These are phyloP conservation scores for Xenus cinereus DNA, from an alignment of 2,113 vertebrate genomes.

Conservation along the genomic window DNA sequence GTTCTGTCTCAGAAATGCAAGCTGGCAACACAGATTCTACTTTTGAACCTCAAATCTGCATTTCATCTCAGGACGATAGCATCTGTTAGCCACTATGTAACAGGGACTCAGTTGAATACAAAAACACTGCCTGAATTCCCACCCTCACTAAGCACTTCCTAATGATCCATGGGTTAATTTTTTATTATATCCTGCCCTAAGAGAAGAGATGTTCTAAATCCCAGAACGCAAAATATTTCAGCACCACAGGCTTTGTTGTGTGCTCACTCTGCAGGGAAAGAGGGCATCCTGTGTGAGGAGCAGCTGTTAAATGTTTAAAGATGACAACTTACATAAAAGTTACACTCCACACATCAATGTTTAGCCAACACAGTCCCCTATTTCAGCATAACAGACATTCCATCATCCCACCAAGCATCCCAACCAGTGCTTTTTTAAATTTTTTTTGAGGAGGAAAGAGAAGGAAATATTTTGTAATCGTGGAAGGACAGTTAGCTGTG, in stretches of 20 bases:
- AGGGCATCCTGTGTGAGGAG: neutral
- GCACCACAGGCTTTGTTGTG: neutral
- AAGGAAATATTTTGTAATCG: neutral
- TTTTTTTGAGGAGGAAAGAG: neutral
- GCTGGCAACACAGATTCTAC: neutral
- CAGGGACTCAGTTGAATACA: neutral
- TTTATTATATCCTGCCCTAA: neutral
- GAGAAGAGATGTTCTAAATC: neutral
- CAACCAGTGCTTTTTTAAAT: neutral
- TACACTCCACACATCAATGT: neutral
- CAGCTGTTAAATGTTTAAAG: neutral
- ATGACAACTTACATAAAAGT: neutral
- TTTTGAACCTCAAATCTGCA: neutral
- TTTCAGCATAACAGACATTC: neutral
- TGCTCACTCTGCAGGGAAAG: neutral
- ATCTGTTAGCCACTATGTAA: neutral
- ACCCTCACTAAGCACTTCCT: neutral
- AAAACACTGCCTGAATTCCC: neutral
- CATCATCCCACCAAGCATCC: neutral
- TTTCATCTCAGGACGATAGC: neutral
- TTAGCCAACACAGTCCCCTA: neutral
- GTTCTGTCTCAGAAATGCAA: neutral
- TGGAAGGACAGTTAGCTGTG: neutral
- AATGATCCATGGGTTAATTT: neutral
- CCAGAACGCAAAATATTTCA: neutral